A percentile compares a stretch with the other conserved stretches of the same genome.
These are phyloP conservation scores for Platycheirus albimanus DNA, from an alignment of 2,888 invertebrate genomes.

Conservation along the genomic window DNA sequence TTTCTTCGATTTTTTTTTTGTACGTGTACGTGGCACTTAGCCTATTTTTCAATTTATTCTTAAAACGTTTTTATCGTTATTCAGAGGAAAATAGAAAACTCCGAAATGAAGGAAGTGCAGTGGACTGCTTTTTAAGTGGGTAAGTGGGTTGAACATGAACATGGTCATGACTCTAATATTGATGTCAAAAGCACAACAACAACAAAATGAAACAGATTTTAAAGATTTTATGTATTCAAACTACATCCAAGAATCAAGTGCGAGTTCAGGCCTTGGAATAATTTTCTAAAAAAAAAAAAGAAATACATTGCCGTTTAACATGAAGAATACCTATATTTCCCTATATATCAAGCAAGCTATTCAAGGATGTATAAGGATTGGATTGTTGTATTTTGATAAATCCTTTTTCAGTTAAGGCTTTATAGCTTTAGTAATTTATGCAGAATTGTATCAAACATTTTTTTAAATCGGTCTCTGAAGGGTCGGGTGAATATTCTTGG, in stretches of 20 bases:
- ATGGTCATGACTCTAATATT: background rate
- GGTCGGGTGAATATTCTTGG: too few relatives aligned
- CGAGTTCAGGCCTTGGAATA: background rate
- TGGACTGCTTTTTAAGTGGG: background rate
- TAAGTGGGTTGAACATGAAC: background rate
- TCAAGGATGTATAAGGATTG: too few relatives aligned
- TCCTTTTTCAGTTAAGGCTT: too few relatives aligned
- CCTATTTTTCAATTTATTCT: constrained; percentile 16
- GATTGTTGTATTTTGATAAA: too few relatives aligned
- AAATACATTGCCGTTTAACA: too few relatives aligned
- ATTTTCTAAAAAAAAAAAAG: background rate
- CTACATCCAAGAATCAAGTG: background rate
- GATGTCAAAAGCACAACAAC: background rate
- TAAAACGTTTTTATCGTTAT: background rate
- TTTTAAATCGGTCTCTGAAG: too few relatives aligned
- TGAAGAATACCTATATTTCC: too few relatives aligned
- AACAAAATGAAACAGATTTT: too few relatives aligned
- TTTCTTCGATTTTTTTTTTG: background rate
- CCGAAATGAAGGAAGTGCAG: background rate
- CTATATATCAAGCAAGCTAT: too few relatives aligned
- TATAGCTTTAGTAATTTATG: too few relatives aligned
- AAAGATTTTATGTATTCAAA: background rate
- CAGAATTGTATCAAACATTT: too few relatives aligned
- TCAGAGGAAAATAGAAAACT: background rate
- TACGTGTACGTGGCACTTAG: background rate